Evolutionary conservation across 64 coral and sea anemone species (phyloP).

Genomic region (Porites australiensis): DNA sequence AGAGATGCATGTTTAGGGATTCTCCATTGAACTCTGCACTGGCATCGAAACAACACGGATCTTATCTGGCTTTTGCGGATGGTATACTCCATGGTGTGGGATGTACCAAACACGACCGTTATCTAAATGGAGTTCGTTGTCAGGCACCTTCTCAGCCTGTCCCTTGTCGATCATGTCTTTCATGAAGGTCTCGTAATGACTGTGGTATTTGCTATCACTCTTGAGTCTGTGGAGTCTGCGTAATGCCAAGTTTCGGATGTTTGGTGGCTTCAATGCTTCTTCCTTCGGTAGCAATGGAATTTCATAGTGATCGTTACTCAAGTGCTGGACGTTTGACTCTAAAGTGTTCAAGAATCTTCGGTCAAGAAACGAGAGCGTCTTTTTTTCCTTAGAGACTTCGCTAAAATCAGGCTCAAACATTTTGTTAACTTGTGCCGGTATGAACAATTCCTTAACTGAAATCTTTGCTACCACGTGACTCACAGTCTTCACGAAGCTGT

Average conservation of each 20-base stretch:
- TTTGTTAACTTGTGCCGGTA: background rate
- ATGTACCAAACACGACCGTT: conserved; percentile 48
- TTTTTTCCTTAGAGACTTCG: background rate
- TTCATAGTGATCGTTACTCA: conserved; percentile 13
- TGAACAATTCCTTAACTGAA: conserved; percentile 3
- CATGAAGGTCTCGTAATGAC: background rate
- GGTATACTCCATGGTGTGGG: conserved; percentile 44
- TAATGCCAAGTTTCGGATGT: background rate
- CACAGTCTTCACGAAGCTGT: background rate
- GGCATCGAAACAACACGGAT: conserved; percentile 46
- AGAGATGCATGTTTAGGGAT: conserved; percentile 13
- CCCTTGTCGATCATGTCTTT: conserved; percentile 10
- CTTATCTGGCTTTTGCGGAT: conserved; percentile 28
- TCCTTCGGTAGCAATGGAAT: background rate
- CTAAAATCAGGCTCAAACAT: conserved; percentile 42
- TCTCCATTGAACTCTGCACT: background rate
- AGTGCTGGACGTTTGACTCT: background rate
- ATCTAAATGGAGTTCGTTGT: background rate
- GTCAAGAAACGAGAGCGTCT: conserved; percentile 26
- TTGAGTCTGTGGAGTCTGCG: background rate
- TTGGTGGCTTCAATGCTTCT: background rate
- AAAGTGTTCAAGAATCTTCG: conserved; percentile 1
- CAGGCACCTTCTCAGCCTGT: conserved; percentile 27
- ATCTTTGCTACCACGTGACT: background rate
- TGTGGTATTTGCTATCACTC: background rate